phyloP scores from a whole-genome alignment of 1,140 invertebrate genomes.

The Drosophila aff. region DNA sequence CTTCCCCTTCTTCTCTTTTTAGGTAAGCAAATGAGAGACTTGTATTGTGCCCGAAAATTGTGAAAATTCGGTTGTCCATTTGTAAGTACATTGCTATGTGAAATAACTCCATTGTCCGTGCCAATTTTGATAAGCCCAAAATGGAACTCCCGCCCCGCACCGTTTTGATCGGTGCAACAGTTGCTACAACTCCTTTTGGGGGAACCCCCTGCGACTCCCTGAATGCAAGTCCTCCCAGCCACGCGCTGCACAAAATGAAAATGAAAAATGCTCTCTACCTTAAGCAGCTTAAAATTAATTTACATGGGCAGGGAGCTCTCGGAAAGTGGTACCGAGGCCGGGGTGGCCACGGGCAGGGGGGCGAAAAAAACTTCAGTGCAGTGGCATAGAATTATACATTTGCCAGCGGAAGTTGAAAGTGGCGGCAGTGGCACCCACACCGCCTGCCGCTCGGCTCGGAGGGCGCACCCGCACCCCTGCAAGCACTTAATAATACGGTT shows the following conservation, averaged over 20 bases:
- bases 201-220: neutral
- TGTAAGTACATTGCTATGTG: conserved; percentile 42
- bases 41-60: neutral
- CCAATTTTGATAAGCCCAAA: conserved; percentile 37
- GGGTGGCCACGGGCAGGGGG: neutral
- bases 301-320: conserved; percentile 38
- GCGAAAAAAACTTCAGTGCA: conserved; percentile 58
- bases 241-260: conserved; percentile 56
- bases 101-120: conserved; percentile 28
- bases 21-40: conserved; percentile 58
- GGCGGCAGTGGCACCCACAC: conserved; percentile 55
- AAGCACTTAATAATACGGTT: conserved; percentile 82
- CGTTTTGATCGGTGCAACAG: conserved; percentile 30
- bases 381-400: conserved; percentile 78
- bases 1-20: conserved; percentile 27
- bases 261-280: conserved; percentile 70
- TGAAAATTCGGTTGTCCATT: neutral
- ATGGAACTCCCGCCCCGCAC: conserved; percentile 4
- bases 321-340: conserved; percentile 5
- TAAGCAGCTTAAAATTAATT: conserved; percentile 83
- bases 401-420: conserved; percentile 81
- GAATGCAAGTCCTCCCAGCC: conserved; percentile 23
- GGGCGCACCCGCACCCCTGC: conserved; percentile 13
- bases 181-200: conserved; percentile 3
- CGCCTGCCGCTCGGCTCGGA: neutral